Evolutionary conservation across 2,113 vertebrate genomes (phyloP).

Genomic region (Prunella fulvescens): DNA sequence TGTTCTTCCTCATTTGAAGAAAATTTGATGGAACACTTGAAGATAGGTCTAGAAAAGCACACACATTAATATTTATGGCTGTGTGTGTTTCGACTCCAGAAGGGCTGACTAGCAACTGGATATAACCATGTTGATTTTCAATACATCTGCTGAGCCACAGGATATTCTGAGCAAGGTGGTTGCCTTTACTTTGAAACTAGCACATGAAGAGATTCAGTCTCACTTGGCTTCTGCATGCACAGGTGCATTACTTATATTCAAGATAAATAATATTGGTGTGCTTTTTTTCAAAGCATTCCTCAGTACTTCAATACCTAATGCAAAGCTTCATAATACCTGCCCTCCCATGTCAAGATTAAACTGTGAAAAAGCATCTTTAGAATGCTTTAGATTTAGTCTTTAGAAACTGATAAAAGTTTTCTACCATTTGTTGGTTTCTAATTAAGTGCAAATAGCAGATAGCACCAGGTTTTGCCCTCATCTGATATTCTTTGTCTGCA

Average conservation of each 20-base stretch:
- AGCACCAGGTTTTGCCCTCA: neutral
- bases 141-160: slow-evolving; percentile 6
- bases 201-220: neutral
- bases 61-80: slow-evolving; percentile 35
- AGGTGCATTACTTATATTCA: neutral
- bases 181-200: neutral
- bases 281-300: neutral
- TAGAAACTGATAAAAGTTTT: neutral
- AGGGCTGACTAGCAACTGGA: neutral
- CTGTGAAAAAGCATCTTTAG: neutral
- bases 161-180: slow-evolving; percentile 15
- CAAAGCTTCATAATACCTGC: neutral
- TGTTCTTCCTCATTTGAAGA: slow-evolving; percentile 13
- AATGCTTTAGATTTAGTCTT: neutral
- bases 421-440: neutral
- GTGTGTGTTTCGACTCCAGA: neutral
- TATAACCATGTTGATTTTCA: neutral
- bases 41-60: slow-evolving; percentile 7
- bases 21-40: slow-evolving; percentile 17
- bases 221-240: neutral
- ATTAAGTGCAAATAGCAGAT: slow-evolving; percentile 1
- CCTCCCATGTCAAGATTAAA: neutral
- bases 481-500: neutral
- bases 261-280: neutral
- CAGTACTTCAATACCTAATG: neutral